Evolutionary conservation across 2,797 vertebrate genomes (phyloP).

Genomic region (Dicrostonyx torquatus): DNA sequence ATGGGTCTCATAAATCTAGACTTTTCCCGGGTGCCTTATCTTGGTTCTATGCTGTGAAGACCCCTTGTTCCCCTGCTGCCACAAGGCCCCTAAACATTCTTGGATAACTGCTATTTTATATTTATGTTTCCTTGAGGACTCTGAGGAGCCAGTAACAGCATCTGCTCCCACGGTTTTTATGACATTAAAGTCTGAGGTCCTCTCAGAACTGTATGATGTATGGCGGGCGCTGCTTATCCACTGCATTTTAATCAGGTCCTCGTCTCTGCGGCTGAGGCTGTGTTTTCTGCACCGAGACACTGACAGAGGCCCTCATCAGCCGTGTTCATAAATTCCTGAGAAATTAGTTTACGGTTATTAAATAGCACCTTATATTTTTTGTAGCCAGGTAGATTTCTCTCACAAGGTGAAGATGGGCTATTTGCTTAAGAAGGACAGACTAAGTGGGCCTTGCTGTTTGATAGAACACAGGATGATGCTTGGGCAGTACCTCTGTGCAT

Average conservation of each 20-base stretch:
- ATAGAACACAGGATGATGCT: not conserved
- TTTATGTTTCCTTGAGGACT: constrained; percentile 73
- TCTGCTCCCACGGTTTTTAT: constrained; percentile 64
- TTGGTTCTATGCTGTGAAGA: constrained; percentile 47
- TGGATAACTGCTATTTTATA: constrained; percentile 68
- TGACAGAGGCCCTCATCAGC: not conserved
- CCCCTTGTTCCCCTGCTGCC: constrained; percentile 43
- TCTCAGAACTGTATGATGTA: constrained; percentile 26
- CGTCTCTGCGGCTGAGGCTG: not conserved
- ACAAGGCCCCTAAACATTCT: constrained; percentile 55
- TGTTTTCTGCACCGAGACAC: not conserved
- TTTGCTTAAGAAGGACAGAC: not conserved
- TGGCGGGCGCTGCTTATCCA: not conserved
- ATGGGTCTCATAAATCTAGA: constrained; percentile 43
- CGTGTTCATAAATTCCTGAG: constrained; percentile 52
- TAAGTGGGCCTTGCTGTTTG: not conserved
- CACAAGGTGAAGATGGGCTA: constrained; percentile 16
- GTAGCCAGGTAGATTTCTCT: constrained; percentile 20
- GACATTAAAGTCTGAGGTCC: constrained; percentile 43
- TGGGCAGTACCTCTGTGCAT: not conserved
- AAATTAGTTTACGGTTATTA: constrained; percentile 54
- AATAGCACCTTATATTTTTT: not conserved
- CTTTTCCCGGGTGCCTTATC: constrained; percentile 57
- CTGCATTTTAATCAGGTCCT: constrained; percentile 66
- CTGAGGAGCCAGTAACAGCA: constrained; percentile 59